Base-by-base conservation (phyloP, 2,888 invertebrate species). In the Tolmerus cingulatus region DNA sequence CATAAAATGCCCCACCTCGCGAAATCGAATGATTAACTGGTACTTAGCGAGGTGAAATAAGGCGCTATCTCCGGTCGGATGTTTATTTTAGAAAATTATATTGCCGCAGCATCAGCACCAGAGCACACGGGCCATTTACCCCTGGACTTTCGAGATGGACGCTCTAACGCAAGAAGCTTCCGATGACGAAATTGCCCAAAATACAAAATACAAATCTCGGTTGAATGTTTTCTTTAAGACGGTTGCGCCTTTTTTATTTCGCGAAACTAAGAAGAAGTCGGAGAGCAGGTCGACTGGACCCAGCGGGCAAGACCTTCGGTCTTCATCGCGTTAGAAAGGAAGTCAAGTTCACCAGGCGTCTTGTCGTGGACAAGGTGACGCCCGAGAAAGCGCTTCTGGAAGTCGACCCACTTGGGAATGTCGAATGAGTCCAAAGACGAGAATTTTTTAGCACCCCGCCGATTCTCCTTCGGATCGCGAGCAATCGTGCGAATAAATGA, bases 281-380 rank as follows among this genome's bases (percentile, higher is more conserved):
- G 23, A 12, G 8, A 9, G 8, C 23, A 23, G 27, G n/a, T 57
- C 51, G 51, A 57, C 23, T 23, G 7, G 57, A 27, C n/a, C 51
- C 51, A 51, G 66, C 27, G 19, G 19, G 66, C 66, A 23, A 66
- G 27, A 9, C 66, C 66, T 81, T 30, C 51, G 34, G 27, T 27
- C 51, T 27, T 55, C 51, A 30, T 51, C 81, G 30, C 81, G 16
- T 51, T 55, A 19, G 34, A 55, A 81, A 81, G 81, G 51, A 27
- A 81, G 81, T 81, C 81, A 81, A 81, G 81, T 81, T 81, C 81
- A 55, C 16, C 34, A 27, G 66, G 66, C 51, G 51, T n/a, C n/a
- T 46, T 46, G 66, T 27, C 27, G 66, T 66, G 27, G 27, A 66
- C 66, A 66, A 66, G 66, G 66, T 23, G 66, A 66, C 12, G 66